These are phyloP conservation scores for Halyomorpha halys DNA, from an alignment of 1,140 invertebrate species.

Conservation along the genomic window DNA sequence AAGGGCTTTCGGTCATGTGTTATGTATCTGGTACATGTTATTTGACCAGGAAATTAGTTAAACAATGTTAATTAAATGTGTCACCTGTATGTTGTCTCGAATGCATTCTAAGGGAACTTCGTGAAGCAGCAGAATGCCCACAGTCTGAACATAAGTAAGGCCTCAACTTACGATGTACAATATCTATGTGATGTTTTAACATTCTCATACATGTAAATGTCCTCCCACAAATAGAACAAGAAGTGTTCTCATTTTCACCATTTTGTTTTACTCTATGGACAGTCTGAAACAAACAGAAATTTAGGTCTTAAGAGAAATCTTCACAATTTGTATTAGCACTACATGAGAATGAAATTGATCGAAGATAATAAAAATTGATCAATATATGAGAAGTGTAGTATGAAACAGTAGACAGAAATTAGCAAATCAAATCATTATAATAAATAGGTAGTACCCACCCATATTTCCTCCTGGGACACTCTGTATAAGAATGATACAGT, in stretches of 20 bases:
- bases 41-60: too few species aligned
- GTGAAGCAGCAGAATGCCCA: conserved; percentile 52
- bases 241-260: conserved; percentile 26
- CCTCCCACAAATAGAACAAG: conserved; percentile 52
- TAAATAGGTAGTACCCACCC: too few species aligned
- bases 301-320: background rate
- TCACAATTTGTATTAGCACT: background rate
- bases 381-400: too few species aligned
- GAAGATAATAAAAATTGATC: too few species aligned
- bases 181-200: conserved; percentile 49
- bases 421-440: too few species aligned
- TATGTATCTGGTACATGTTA: too few species aligned
- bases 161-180: conserved; percentile 55
- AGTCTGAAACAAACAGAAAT: conserved; percentile 25
- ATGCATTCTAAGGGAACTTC: conserved; percentile 56
- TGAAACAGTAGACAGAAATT: too few species aligned
- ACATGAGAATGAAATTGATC: background rate
- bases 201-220: conserved; percentile 47
- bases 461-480: too few species aligned
- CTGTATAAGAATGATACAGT: too few species aligned
- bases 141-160: conserved; percentile 62
- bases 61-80: conserved; percentile 2
- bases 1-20: too few species aligned
- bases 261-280: conserved; percentile 31
- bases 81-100: conserved; percentile 59